Evolutionary conservation across 1,140 invertebrate species (phyloP).

Genomic region (Leptopilina boulardi): DNA sequence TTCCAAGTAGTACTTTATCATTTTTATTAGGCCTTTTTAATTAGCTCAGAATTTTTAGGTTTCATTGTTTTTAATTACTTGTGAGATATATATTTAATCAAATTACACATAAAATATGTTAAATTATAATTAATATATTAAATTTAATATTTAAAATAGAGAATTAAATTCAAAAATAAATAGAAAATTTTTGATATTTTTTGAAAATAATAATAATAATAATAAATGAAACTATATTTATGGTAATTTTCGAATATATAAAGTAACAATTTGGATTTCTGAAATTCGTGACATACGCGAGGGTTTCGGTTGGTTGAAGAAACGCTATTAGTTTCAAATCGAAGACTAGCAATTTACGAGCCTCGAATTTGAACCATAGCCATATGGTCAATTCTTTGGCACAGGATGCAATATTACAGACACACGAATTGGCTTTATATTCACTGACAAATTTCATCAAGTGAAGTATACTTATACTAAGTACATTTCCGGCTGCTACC

Average conservation of each 20-base stretch:
- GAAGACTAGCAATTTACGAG: slow-evolving; percentile 51
- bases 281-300: not conserved
- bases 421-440: slow-evolving; percentile 14
- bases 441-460: slow-evolving; percentile 15
- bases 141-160: no score
- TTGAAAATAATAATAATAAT: not conserved
- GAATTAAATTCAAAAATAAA: no score
- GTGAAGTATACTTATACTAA: slow-evolving; percentile 21
- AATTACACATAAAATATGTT: no score
- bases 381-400: slow-evolving; percentile 52
- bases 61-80: not conserved
- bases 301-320: slow-evolving; percentile 14
- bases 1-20: not conserved
- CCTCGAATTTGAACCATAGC: slow-evolving; percentile 35
- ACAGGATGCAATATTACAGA: slow-evolving; percentile 39
- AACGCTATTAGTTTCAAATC: slow-evolving; percentile 35
- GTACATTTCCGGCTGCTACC: slow-evolving; percentile 12
- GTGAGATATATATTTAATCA: not conserved
- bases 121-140: no score
- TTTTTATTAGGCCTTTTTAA: not conserved
- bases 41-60: not conserved
- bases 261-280: not conserved
- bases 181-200: not conserved
- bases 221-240: no score
- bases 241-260: not conserved